A percentile compares a stretch with the other conserved stretches of the same genome.
These are phyloP conservation scores for Chymomyza caudatula DNA, from an alignment of 2,888 invertebrate species.

Conservation along the genomic window DNA sequence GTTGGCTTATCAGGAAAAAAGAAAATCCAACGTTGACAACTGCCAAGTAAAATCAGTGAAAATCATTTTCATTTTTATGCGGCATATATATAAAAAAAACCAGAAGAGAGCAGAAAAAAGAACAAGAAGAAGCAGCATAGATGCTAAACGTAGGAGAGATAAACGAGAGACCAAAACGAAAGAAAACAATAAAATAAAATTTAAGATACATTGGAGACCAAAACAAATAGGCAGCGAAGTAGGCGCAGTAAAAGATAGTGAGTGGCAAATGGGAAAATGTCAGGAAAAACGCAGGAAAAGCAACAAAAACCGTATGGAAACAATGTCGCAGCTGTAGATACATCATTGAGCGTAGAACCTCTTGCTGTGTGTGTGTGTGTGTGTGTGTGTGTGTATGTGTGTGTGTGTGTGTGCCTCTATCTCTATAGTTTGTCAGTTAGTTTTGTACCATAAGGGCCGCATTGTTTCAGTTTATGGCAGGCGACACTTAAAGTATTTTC, in stretches of 20 bases:
- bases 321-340: conserved; percentile 60
- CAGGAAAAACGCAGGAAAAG: neutral
- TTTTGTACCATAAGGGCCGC: conserved; percentile 3
- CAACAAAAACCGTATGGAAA: neutral
- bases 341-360: neutral
- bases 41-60: conserved; percentile 50
- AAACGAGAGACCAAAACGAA: conserved; percentile 16
- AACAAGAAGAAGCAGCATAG: neutral
- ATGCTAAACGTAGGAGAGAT: neutral
- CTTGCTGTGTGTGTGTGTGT: conserved; percentile 9
- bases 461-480: conserved; percentile 26
- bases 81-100: conserved; percentile 5
- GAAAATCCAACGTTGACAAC: neutral
- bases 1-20: conserved; percentile 4
- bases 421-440: conserved; percentile 18
- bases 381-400: conserved; percentile 16
- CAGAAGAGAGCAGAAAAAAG: conserved; percentile 12
- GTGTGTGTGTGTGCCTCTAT: conserved; percentile 13
- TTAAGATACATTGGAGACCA: conserved; percentile 72
- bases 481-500: conserved; percentile 65
- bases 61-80: conserved; percentile 61
- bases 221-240: conserved; percentile 68
- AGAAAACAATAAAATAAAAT: conserved; percentile 71
- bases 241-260: conserved; percentile 29
- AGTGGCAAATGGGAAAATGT: conserved; percentile 42